Percentiles rank a stretch among this genome's conserved stretches.
These are phyloP conservation scores for Vidua macroura DNA, from an alignment of 2,113 vertebrate genomes.

Conservation along the genomic window DNA sequence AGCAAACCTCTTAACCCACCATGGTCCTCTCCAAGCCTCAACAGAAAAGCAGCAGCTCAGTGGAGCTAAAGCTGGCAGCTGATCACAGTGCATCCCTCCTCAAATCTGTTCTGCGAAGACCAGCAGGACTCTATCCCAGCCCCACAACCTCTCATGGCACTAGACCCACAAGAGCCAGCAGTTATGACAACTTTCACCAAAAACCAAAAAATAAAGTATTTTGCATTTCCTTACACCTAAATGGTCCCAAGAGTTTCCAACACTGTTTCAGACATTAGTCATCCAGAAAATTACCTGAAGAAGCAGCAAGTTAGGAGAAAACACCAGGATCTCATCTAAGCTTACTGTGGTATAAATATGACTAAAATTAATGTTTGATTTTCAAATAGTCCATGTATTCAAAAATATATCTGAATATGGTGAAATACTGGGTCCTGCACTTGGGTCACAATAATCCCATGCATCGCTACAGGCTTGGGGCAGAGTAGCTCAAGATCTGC, in stretches of 20 bases:
- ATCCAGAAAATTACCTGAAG: neutral
- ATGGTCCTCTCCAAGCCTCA: fast-evolving
- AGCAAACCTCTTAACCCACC: neutral
- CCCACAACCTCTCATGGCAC: no score
- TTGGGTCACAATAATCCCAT: neutral
- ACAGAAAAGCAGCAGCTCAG: neutral
- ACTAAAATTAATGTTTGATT: neutral
- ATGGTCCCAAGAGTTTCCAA: neutral
- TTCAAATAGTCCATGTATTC: neutral
- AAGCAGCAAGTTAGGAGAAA: neutral
- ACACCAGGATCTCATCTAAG: neutral
- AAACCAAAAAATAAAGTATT: neutral
- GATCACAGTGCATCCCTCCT: neutral
- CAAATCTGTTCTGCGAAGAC: neutral
- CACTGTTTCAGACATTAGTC: neutral
- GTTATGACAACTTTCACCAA: neutral
- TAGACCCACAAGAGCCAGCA: neutral
- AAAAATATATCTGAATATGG: neutral
- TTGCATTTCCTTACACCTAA: neutral
- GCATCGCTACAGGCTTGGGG: fast-evolving
- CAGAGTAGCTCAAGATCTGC: neutral
- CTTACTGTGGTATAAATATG: neutral
- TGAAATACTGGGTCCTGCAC: neutral
- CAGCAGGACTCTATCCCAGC: fast-evolving
- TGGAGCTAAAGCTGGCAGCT: neutral